phyloP scores from a whole-genome alignment of 2,797 vertebrate species.

The Acestrorhynchus altus region DNA sequence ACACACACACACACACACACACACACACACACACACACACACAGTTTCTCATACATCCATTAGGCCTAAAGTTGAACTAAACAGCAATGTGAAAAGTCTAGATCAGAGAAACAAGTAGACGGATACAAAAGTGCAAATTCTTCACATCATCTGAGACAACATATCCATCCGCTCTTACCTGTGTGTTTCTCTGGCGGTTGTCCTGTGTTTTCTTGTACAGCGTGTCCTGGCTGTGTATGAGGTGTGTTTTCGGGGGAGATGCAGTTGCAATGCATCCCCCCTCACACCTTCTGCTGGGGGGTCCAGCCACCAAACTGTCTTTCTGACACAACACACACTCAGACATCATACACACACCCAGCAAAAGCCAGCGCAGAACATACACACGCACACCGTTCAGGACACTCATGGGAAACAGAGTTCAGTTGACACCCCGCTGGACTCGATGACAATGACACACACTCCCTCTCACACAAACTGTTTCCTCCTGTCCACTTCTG shows the following conservation, averaged over 20 bases:
- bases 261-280: constrained; percentile 44
- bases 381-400: constrained; percentile 36
- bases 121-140: neutral
- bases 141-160: too few species aligned
- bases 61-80: neutral
- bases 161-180: constrained; percentile 35
- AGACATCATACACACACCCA: constrained; percentile 62
- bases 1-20: too few species aligned
- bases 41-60: neutral
- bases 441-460: constrained; percentile 31
- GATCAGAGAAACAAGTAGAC: neutral
- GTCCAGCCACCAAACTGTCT: constrained; percentile 74
- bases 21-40: too few species aligned
- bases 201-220: constrained; percentile 22
- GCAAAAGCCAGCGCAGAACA: constrained; percentile 69
- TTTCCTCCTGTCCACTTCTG: constrained; percentile 11
- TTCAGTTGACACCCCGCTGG: constrained; percentile 20
- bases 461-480: constrained; percentile 22
- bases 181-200: constrained; percentile 13
- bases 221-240: constrained; percentile 18
- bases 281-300: constrained; percentile 65
- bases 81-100: neutral
- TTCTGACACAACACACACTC: constrained; percentile 55
- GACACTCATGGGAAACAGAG: constrained; percentile 30
- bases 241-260: constrained; percentile 55